Percentiles rank a stretch among this genome's conserved stretches.
Evolutionary conservation across 1,140 invertebrate genomes (phyloP).

Genomic region (Chionoecetes opilio): DNA sequence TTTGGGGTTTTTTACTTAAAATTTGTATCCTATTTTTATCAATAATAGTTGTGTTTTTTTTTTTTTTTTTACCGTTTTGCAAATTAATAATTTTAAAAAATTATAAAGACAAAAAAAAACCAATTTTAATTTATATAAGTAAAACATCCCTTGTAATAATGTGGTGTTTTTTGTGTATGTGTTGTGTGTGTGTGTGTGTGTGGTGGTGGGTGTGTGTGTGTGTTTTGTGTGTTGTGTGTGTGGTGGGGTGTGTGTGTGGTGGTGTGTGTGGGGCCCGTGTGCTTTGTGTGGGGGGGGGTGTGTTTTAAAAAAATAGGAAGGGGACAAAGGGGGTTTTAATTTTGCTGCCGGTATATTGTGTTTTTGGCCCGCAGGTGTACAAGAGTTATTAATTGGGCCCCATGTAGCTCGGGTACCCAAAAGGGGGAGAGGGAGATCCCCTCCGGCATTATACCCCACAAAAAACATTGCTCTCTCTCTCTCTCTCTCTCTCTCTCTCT

Average conservation of each 20-base stretch:
- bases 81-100: too few species aligned
- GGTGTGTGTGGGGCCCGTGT: too few species aligned
- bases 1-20: too few species aligned
- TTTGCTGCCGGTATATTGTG: neutral
- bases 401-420: neutral
- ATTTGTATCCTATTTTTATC: too few species aligned
- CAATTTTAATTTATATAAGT: too few species aligned
- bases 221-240: too few species aligned
- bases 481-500: conserved; percentile 27
- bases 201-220: neutral
- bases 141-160: too few species aligned
- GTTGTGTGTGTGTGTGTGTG: conserved; percentile 25
- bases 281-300: too few species aligned
- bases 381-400: neutral
- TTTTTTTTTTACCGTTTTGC: too few species aligned
- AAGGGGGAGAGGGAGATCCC: neutral
- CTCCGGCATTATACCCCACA: neutral
- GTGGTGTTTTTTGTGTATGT: neutral
- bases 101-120: too few species aligned
- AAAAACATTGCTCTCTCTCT: neutral
- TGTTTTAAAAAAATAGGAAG: neutral
- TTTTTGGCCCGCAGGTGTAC: neutral
- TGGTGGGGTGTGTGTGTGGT: too few species aligned
- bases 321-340: neutral
- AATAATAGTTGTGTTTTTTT: too few species aligned